Base-by-base conservation (phyloP, 2,797 vertebrate genomes). In the Sebastes steindachneri region DNA sequence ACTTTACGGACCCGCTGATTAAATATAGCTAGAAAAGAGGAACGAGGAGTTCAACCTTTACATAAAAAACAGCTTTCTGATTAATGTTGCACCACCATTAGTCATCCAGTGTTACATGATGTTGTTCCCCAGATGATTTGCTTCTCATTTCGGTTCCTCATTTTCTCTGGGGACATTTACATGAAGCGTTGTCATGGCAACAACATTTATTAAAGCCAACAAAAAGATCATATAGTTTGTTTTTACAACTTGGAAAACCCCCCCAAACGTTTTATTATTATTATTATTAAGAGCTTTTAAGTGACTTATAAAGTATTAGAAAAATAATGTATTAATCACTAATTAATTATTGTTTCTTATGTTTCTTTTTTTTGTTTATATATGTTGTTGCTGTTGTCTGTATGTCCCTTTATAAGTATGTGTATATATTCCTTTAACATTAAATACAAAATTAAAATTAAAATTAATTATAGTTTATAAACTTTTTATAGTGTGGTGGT, bases 131-230 rank as follows among this genome's bases (percentile, higher is more conserved):
- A 7, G 14, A 71, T 37, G 6, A 67, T 70, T 57, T 62, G 55
- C 84, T 83, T 90, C 60, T 86, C 71, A 68, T 93, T 91, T 92
- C 84, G 79, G 90, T 94, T 94, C 93, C 93, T 93, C 84, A 53
- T 93, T 90, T 88, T 31, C 71, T 55, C 11, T 37, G 11, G 41
- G 17, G 1, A 53, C 15, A 88, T 92, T 92, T 90, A 88, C 92
- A 93, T 93, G 57, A 70, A 45, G 31, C 4, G 68, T 67, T 80
- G 80, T 57, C 83, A 77, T 48, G 19, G 77, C 69, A 74, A 84
- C 83, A 1, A 1, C 3, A 10, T 25, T 26, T 6, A 9, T 4
- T n/a, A 0, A 31, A 3, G 6, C 10, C 11, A 17, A 0, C 17
- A 45, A 3, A 45, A 2, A 45, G 41, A 17, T 17, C 41, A 45